These are phyloP conservation scores for Leguminivora glycinivorella DNA, from an alignment of 1,140 invertebrate species.

Conservation along the genomic window DNA sequence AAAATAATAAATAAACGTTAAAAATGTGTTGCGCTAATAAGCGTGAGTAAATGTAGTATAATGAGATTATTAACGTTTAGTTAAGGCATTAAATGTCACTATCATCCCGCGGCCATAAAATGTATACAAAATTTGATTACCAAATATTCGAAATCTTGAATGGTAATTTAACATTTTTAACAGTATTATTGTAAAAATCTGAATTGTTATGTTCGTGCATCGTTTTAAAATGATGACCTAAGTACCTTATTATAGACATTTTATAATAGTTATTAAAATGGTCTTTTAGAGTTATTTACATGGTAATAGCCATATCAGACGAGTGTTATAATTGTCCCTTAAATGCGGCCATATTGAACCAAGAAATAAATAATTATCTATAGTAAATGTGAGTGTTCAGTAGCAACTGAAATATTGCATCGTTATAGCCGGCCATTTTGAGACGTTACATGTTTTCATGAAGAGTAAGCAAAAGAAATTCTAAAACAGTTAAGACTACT, in stretches of 20 bases:
- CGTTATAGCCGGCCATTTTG: constrained; percentile 14
- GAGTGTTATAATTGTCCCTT: constrained; percentile 31
- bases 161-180: constrained; percentile 38
- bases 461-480: neutral
- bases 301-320: constrained; percentile 65
- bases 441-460: constrained; percentile 4
- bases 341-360: neutral
- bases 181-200: constrained; percentile 61
- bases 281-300: constrained; percentile 66
- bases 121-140: constrained; percentile 32
- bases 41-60: constrained; percentile 32
- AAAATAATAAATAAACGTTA: constrained; percentile 35
- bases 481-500: neutral
- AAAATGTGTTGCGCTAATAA: constrained; percentile 39
- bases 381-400: neutral
- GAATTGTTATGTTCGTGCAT: constrained; percentile 42
- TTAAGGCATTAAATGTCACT: constrained; percentile 67
- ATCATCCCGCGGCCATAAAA: constrained; percentile 43
- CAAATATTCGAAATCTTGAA: constrained; percentile 40
- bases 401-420: neutral
- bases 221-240: constrained; percentile 44
- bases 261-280: constrained; percentile 45
- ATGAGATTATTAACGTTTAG: constrained; percentile 68
- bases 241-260: constrained; percentile 50
- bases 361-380: constrained; percentile 2